Evolutionary conservation across 2,888 invertebrate genomes (phyloP).

Genomic region (Xestia c-nigrum): DNA sequence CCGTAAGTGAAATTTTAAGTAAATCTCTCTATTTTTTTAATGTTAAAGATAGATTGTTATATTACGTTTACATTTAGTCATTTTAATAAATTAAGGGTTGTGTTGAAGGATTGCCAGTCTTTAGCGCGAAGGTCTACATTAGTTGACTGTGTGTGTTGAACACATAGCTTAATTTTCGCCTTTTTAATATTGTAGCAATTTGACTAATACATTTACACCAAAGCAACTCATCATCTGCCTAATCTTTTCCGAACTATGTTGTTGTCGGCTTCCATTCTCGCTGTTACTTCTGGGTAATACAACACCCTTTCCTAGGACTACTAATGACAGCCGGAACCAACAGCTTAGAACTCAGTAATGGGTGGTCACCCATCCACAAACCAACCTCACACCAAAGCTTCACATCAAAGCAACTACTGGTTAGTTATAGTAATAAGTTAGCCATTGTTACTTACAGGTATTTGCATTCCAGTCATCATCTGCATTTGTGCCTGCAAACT

Average conservation of each 20-base stretch:
- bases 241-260: too few species aligned
- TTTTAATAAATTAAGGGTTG: neutral
- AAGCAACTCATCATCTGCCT: too few species aligned
- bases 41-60: neutral
- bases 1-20: too few species aligned
- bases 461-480: conserved; percentile 87
- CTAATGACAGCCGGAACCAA: too few species aligned
- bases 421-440: neutral
- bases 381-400: too few species aligned
- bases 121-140: neutral
- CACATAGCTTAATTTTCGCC: neutral
- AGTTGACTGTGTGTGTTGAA: neutral
- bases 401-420: neutral
- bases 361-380: too few species aligned
- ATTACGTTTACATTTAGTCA: neutral
- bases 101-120: conserved; percentile 45
- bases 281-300: too few species aligned
- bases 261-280: too few species aligned
- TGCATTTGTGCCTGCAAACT: conserved; percentile 92
- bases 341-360: too few species aligned
- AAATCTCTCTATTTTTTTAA: neutral
- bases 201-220: too few species aligned
- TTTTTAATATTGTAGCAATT: conserved; percentile 3
- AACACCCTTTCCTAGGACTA: too few species aligned
- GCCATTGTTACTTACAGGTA: conserved; percentile 79